Base-by-base conservation (phyloP, 2,888 invertebrate genomes). In the Xylota sylvarum region DNA sequence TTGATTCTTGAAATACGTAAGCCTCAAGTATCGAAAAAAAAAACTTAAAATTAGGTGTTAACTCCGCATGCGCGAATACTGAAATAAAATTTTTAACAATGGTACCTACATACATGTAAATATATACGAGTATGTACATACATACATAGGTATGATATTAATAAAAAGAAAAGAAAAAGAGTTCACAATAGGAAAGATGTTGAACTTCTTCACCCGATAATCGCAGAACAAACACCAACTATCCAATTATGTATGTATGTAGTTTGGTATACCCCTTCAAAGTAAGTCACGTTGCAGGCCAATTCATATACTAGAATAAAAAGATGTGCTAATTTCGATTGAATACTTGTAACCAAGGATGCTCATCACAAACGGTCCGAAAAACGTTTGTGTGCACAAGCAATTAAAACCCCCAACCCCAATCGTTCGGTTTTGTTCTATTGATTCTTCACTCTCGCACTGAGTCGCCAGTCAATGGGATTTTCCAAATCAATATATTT, bases 401-500 rank as follows among this genome's bases (percentile, higher is more conserved):
- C 32, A 55, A 19, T 73, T 32, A 52, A 73, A 60, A 14, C 9
- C 43, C n/a, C 19, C 46, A 27, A 14, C 1, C 60, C 40, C 27
- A 17, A 3, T 40, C 48, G 43, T n/a, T 55, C 4, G 27, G 55
- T 69, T 69, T 56, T 56, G 10, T 58, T 67, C 65, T 58, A 52
- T 64, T 23, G 62, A 62, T 30, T 62, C 12, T 23, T 40, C 40
- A 37, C 48, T 65, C 32, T 12, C 46, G 9, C 35, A 27, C 12
- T 4, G 12, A 10, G 5, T 10, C 12, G 27, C 1, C 5, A 69
- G 43, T 19, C 19, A 10, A 1, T 74, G 32, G 64, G 58, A 14
- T 58, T 76, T 76, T 55, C 67, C 52, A 37, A 14, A 23, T 27
- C n/a, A 40, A 58, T 14, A 55, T 14, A 17, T 30, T 52, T 52